Conservation (phyloP, 2,888 invertebrate species). For the Patella pellucida region DNA sequence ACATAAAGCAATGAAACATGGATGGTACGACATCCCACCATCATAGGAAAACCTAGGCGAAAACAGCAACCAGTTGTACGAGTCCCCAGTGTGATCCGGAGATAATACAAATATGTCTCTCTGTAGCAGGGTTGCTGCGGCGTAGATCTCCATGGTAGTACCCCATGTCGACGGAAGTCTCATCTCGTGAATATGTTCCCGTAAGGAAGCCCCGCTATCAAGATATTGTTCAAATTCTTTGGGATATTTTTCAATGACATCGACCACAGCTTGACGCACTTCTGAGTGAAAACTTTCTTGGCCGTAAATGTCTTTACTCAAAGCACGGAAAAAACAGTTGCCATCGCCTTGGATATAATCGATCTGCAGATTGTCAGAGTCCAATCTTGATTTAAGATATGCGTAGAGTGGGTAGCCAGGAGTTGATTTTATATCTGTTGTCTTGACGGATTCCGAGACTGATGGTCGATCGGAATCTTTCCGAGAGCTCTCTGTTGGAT, state of each 20-base stretch:
- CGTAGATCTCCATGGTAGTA: conserved; percentile 60
- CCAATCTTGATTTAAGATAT: conserved; percentile 42
- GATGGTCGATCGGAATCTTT: not conserved
- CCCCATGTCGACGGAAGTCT: conserved; percentile 52
- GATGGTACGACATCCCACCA: conserved; percentile 25
- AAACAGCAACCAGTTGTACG: conserved; percentile 58
- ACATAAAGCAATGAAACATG: conserved; percentile 57
- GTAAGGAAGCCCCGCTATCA: conserved; percentile 43
- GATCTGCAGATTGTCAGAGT: conserved; percentile 44
- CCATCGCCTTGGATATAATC: conserved; percentile 61
- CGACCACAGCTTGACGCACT: conserved; percentile 54
- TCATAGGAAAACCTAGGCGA: conserved; percentile 44
- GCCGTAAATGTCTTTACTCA: conserved; percentile 59
- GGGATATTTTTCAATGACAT: conserved; percentile 50
- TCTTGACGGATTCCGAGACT: not conserved
- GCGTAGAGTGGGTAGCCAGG: conserved; percentile 46
- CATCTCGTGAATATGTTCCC: conserved; percentile 50
- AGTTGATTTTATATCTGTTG: conserved; percentile 33
- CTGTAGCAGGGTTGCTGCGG: conserved; percentile 55
- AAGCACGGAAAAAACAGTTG: conserved; percentile 61
- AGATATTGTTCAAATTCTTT: conserved; percentile 54
- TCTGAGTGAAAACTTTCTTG: conserved; percentile 54
- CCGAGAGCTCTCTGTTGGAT: not conserved
- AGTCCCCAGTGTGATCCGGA: conserved; percentile 49
- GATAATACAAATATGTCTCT: conserved; percentile 57